Percentiles rank a stretch among this genome's conserved stretches.
Conservation (phyloP, 1,140 invertebrate species). For the Fopius arisanus region DNA sequence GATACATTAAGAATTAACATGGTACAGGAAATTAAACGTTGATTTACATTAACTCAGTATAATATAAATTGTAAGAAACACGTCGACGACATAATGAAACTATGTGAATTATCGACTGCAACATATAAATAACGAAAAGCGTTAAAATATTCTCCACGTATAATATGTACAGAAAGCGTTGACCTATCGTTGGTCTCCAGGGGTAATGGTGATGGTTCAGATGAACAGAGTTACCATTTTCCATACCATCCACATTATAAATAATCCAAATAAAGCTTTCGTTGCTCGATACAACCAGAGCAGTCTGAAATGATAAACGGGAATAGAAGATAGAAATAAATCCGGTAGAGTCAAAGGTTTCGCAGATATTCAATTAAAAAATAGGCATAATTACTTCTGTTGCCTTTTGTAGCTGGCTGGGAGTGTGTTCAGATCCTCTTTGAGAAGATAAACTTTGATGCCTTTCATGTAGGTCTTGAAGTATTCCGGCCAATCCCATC, state of each 20-base stretch:
- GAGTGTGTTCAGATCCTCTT: conserved; percentile 74
- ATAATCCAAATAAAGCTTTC: not conserved
- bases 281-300: not conserved
- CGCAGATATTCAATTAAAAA: too few species aligned
- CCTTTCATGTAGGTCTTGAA: conserved; percentile 73
- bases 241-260: not conserved
- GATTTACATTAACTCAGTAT: not conserved
- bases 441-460: conserved; percentile 73
- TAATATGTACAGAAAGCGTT: not conserved
- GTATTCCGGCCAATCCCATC: conserved; percentile 75
- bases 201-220: not conserved
- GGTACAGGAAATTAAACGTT: not conserved
- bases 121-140: not conserved
- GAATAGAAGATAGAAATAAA: not conserved
- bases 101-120: not conserved
- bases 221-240: not conserved
- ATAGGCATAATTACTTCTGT: conserved; percentile 68
- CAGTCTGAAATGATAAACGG: not conserved
- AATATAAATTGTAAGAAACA: not conserved
- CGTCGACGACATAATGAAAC: not conserved
- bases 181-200: not conserved
- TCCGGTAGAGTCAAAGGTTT: too few species aligned
- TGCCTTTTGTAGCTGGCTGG: conserved; percentile 67
- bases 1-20: not conserved
- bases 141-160: not conserved